Evolutionary conservation across 2,888 invertebrate species (phyloP).

Genomic region (Aleiodes leptofemur): DNA sequence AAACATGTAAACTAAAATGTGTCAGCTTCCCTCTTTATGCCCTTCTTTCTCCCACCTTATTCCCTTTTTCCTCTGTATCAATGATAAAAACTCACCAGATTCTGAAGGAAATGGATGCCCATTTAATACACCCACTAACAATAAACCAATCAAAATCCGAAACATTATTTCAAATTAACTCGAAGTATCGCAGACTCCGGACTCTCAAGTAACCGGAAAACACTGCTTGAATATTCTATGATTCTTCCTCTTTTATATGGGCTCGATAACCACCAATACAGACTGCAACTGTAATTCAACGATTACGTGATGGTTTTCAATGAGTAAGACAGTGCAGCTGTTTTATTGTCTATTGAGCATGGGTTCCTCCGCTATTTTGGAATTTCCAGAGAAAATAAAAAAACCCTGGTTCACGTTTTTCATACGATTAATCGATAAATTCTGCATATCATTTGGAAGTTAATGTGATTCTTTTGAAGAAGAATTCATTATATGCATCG

Average conservation of each 20-base stretch:
- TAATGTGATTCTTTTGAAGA: neutral
- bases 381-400: conserved; percentile 52
- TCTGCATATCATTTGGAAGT: neutral
- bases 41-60: too few species aligned
- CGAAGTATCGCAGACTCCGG: conserved; percentile 25
- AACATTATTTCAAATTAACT: conserved; percentile 30
- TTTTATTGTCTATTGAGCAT: conserved; percentile 45
- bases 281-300: conserved; percentile 44
- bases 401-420: neutral
- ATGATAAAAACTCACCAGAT: conserved; percentile 56
- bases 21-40: too few species aligned
- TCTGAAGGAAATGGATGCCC: conserved; percentile 58
- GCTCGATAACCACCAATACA: conserved; percentile 45
- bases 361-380: conserved; percentile 46
- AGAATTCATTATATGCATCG: neutral
- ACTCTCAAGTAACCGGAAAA: conserved; percentile 13
- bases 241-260: conserved; percentile 53
- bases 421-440: neutral
- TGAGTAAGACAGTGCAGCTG: conserved; percentile 47
- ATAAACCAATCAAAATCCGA: conserved; percentile 43
- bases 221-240: conserved; percentile 41
- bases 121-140: conserved; percentile 57
- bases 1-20: too few species aligned
- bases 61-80: neutral
- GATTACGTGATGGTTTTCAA: conserved; percentile 51